Percentiles rank a stretch among this genome's conserved stretches.
Evolutionary conservation across 2,113 vertebrate genomes (phyloP).

Genomic region (Scomber japonicus): DNA sequence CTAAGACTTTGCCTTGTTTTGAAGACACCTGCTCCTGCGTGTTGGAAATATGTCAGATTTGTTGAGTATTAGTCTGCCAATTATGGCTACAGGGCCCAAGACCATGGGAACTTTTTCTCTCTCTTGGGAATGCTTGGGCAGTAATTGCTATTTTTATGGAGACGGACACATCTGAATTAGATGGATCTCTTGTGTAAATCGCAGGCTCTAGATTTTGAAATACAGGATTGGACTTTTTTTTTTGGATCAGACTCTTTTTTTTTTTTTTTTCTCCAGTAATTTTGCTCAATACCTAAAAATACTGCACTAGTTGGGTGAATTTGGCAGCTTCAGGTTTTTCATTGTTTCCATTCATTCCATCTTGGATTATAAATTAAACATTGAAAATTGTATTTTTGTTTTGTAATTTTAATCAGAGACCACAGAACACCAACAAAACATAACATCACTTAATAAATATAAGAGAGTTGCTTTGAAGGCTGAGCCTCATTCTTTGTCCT

Average conservation of each 20-base stretch:
- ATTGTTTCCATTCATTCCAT: not conserved
- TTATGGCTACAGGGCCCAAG: slow-evolving; percentile 62
- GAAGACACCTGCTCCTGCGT: slow-evolving; percentile 76
- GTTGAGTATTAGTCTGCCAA: slow-evolving; percentile 68
- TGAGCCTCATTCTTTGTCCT: slow-evolving; percentile 66
- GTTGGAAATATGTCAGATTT: slow-evolving; percentile 68
- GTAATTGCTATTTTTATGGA: slow-evolving; percentile 51
- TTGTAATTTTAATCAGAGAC: slow-evolving; percentile 18
- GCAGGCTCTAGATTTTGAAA: slow-evolving; percentile 20
- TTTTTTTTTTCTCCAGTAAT: too few relatives aligned
- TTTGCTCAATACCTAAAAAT: slow-evolving; percentile 13
- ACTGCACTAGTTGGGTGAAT: not conserved
- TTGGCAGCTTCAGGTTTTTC: not conserved
- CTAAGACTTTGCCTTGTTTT: slow-evolving; percentile 62
- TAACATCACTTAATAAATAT: slow-evolving; percentile 45
- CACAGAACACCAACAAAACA: slow-evolving; percentile 38
- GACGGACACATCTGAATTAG: not conserved
- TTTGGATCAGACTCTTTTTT: too few relatives aligned
- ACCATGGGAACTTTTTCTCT: slow-evolving; percentile 71
- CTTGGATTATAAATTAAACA: slow-evolving; percentile 1
- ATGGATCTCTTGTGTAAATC: not conserved
- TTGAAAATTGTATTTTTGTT: slow-evolving; percentile 1
- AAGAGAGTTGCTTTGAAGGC: slow-evolving; percentile 67
- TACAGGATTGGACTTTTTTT: not conserved
- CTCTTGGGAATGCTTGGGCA: slow-evolving; percentile 55